Evolutionary conservation across 2,113 vertebrate species (phyloP).

Genomic region (Heterotilapia buettikoferi): DNA sequence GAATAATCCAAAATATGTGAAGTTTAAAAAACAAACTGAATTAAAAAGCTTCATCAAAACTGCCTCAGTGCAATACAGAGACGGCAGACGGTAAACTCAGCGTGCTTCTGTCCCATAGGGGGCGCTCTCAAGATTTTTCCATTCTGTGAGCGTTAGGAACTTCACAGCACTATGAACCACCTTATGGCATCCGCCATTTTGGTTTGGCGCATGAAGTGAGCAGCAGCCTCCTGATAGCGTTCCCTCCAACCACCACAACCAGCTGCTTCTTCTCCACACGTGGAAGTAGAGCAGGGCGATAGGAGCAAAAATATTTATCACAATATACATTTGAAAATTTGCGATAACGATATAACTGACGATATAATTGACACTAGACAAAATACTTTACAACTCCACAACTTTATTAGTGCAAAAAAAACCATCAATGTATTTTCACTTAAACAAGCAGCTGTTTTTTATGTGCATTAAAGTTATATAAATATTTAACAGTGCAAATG

Average conservation of each 20-base stretch:
- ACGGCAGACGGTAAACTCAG: not conserved
- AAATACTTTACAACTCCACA: not conserved
- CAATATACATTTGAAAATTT: not conserved
- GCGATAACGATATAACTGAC: not conserved
- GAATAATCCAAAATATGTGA: not conserved
- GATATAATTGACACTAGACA: not conserved
- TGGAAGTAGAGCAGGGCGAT: not conserved
- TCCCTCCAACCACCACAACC: not conserved
- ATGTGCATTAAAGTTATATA: rapidly evolving
- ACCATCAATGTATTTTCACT: not conserved
- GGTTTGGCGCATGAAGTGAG: not conserved
- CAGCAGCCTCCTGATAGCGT: not conserved
- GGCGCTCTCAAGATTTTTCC: not conserved
- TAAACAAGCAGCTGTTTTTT: not conserved
- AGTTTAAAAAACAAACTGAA: not conserved
- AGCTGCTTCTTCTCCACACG: not conserved
- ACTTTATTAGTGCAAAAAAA: not conserved
- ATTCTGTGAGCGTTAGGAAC: not conserved
- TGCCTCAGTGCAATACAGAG: not conserved
- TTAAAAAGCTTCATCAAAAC: not conserved
- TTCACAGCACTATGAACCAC: not conserved
- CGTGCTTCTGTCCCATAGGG: not conserved
- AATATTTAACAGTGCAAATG: rapidly evolving
- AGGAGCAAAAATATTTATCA: not conserved
- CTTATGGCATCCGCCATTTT: not conserved